These are phyloP conservation scores for Papilio polytes DNA, from an alignment of 1,140 invertebrate genomes.

Conservation along the genomic window DNA sequence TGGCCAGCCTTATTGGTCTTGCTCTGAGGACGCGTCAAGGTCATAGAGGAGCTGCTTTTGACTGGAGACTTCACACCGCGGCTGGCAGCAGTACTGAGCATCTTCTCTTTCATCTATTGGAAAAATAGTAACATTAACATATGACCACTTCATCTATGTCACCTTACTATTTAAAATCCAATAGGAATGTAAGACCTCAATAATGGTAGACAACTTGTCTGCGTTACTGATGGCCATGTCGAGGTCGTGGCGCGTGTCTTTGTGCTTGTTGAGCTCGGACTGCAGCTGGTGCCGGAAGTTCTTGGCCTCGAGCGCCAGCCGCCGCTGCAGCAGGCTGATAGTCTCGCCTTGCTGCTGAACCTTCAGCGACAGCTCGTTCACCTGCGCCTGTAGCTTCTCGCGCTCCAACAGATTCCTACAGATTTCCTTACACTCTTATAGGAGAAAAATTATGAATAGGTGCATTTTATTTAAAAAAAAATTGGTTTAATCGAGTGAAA, in stretches of 20 bases:
- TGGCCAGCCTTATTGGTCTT: constrained; percentile 45
- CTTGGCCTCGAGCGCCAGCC: constrained; percentile 88
- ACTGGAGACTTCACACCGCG: constrained; percentile 64
- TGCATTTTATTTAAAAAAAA: no score
- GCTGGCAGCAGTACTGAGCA: constrained; percentile 69
- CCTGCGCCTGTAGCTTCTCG: constrained; percentile 87
- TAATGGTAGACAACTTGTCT: constrained; percentile 82
- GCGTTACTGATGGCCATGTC: constrained; percentile 86
- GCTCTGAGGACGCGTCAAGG: constrained; percentile 48
- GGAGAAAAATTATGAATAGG: neutral
- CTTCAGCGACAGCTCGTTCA: constrained; percentile 86
- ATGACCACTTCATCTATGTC: neutral
- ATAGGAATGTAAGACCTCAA: constrained; percentile 71
- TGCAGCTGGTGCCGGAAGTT: constrained; percentile 89
- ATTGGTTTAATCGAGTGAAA: no score
- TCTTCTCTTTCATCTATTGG: constrained; percentile 75
- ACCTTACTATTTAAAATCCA: neutral
- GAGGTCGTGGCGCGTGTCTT: constrained; percentile 88
- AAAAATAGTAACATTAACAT: constrained; percentile 1
- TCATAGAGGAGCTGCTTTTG: constrained; percentile 52
- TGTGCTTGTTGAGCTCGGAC: constrained; percentile 87
- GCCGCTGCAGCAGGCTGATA: constrained; percentile 87
- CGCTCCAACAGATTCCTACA: constrained; percentile 87
- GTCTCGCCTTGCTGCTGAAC: constrained; percentile 88
- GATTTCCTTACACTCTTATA: constrained; percentile 25